Evolutionary conservation across 1,140 invertebrate species (phyloP), one percentile per base, ranked within the genome.

Genomic region (Orchestia grillus): DNA sequence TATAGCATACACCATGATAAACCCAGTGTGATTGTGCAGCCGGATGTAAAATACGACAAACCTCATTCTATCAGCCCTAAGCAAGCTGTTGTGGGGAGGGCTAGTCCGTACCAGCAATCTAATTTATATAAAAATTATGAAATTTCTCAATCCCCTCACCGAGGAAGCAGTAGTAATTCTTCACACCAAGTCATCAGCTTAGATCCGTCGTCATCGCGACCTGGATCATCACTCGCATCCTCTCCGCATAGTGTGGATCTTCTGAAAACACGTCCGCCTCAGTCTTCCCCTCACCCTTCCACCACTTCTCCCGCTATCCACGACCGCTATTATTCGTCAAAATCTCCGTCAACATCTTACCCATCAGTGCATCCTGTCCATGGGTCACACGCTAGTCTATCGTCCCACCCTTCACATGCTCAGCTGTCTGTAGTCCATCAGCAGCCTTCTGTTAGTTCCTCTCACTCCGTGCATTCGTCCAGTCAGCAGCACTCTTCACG

Each of bases 221-320:
- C 92, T 94, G 92, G 92, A 11, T 94, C 92, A 47, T 44, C 96
- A n/a, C 28, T 97, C 41, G 77, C 96, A 3, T 90, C 96, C 95
- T 94, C 42, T 87, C 95, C 96, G 16, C 96, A 97, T 62, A 96
- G 53, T 96, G 96, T 96, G 11, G 97, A 97, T 62, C 91, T 96
- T 95, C 95, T 96, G 19, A 96, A 96, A 87, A 96, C 96, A 1
- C 97, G 97, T 96, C 96, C 97, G 44, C 97, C 97, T 23, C 97
- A 97, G 92, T 96, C 96, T 87, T 97, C 96, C 15, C 96, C 97
- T 96, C 97, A 97, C 88, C 97, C 97, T 94, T 97, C 97, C 62
- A 96, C 96, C 95, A 97, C 96, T 96, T 97, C 96, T 95, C 97
- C 96, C 87, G 97, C 97, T 97, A 96, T 96, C 88, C 96, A 96